phyloP scores from a whole-genome alignment of 2,888 invertebrate genomes.

The Cheilosia variabilis region DNA sequence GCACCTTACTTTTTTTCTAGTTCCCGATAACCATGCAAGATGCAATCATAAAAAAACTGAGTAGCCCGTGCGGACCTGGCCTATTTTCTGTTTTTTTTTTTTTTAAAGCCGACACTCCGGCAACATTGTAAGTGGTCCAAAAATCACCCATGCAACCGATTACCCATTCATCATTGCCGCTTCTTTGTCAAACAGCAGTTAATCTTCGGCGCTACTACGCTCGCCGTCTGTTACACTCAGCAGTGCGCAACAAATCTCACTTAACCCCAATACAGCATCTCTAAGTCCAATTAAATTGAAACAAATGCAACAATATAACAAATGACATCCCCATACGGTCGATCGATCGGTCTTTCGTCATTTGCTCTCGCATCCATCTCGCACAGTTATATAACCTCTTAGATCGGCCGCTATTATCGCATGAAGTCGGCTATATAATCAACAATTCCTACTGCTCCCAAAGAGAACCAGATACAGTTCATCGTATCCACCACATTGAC shows the following conservation, averaged over 20 bases:
- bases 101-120: too few species aligned
- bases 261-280: constrained; percentile 15
- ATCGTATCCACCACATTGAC: constrained; percentile 17
- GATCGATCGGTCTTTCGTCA: constrained; percentile 9
- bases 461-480: constrained; percentile 8
- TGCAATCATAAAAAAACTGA: too few species aligned
- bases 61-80: too few species aligned
- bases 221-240: too few species aligned
- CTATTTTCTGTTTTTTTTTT: too few species aligned
- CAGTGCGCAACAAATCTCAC: constrained; percentile 9
- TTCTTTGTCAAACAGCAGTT: too few species aligned
- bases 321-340: constrained; percentile 6
- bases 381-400: constrained; percentile 61
- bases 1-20: too few species aligned
- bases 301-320: constrained; percentile 46
- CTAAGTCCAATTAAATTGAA: constrained; percentile 39
- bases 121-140: too few species aligned
- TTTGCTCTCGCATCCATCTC: constrained; percentile 19
- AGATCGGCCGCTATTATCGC: constrained; percentile 29
- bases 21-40: too few species aligned
- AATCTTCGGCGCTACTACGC: too few species aligned
- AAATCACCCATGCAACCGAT: too few species aligned
- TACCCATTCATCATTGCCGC: too few species aligned
- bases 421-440: constrained; percentile 27
- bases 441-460: constrained; percentile 46